Evolutionary conservation across 1,140 invertebrate genomes (phyloP).

Genomic region (Dufourea novaeangliae): DNA sequence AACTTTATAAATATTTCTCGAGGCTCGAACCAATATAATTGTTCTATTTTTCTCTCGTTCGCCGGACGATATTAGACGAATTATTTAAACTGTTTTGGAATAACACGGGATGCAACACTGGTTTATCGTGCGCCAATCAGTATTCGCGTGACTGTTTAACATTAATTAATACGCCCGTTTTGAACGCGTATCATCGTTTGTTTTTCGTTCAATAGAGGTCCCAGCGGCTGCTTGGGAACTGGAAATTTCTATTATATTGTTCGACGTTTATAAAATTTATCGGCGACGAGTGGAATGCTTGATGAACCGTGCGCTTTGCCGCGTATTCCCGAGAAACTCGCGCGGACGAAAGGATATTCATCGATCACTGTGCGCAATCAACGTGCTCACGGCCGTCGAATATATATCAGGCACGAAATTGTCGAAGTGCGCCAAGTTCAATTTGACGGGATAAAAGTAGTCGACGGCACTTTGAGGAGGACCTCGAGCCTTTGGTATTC

Average conservation of each 20-base stretch:
- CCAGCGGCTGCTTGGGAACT: background rate
- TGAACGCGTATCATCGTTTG: conserved; percentile 8
- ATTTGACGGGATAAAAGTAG: background rate
- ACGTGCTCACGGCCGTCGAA: background rate
- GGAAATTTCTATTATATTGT: conserved; percentile 26
- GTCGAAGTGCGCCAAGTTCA: background rate
- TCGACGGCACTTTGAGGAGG: background rate
- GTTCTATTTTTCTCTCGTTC: too few relatives aligned
- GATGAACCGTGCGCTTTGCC: conserved; percentile 16
- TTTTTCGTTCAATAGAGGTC: background rate
- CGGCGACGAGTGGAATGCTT: conserved; percentile 4
- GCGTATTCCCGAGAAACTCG: background rate
- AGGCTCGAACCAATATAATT: too few relatives aligned
- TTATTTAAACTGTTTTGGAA: conserved; percentile 20
- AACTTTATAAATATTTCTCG: conserved; percentile 17
- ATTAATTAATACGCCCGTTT: conserved; percentile 2
- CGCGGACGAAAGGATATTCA: conserved; percentile 7
- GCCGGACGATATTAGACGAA: background rate
- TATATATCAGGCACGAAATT: background rate
- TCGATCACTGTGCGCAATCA: conserved; percentile 28
- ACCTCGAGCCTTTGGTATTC: background rate
- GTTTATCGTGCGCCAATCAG: background rate
- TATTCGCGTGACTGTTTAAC: conserved; percentile 9
- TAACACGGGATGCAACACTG: background rate
- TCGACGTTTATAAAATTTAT: conserved; percentile 38